Base-by-base conservation (phyloP, 2,888 invertebrate species). In the Nymphalis polychloros region DNA sequence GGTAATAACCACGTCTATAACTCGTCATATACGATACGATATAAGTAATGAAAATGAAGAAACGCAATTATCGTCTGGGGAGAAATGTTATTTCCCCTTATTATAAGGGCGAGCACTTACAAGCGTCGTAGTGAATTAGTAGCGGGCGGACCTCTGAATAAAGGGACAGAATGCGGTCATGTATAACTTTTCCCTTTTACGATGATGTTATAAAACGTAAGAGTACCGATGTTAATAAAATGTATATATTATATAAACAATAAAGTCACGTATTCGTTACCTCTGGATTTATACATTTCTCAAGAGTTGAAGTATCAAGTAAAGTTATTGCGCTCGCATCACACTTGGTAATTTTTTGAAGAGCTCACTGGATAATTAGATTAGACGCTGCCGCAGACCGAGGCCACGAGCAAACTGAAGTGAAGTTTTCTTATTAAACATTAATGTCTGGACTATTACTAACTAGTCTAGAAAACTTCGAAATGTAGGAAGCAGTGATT, bases 341-440 rank as follows among this genome's bases (percentile, higher is more conserved):
- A 77, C 81, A 76, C 80, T 83, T 78, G 78, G 79, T 81, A 86
- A 83, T 84, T 86, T 88, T 87, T 84, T 82, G 79, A 88, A 85
- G 83, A 84, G 81, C 80, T 75, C 78, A 75, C 75, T 76, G 83
- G 84, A 85, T 89, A 90, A 90, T 89, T 89, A 88, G 84, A 90
- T 90, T 89, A 89, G 83, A 82, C 78, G 81, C 79, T 81, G 77
- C 79, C 77, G 79, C 78, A 78, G 77, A 76, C 77, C 76, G 77
- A 71, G 75, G 70, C 77, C 72, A 71, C 78, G 78, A 69, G 68
- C 68, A 70, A 69, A 70, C 64, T 68, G 71, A 72, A 70, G 63
- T 67, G 61, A 69, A 71, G 63, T 75, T 73, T 76, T 72, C 75
- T 72, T 73, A 72, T 71, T 73, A 74, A 73, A 75, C 75, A 75